Evolutionary conservation across 2,113 vertebrate species (phyloP), one percentile per base, ranked within the genome.

Genomic region (Sminthopsis crassicaudata): DNA sequence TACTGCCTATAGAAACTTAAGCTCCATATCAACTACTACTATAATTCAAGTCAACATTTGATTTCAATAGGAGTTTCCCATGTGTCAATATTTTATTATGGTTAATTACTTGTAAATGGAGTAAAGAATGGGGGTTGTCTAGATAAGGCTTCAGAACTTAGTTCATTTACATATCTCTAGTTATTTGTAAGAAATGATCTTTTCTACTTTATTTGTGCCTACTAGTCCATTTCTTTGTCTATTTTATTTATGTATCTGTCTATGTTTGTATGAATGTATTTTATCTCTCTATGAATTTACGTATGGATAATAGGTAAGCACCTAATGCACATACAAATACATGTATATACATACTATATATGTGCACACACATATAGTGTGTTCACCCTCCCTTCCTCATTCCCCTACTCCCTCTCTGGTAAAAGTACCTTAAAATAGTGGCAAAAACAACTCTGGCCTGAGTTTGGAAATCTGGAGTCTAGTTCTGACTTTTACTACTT

Each of bases 11-110:
- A 42, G 30, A 95, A 96, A 95, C 53, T 95, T 96, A 53, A n/a
- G 11, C 30, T 92, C 46, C 23, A 93, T 92, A 96, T 89, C 42
- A 95, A 97, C 90, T 89, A 92, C 48, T 91, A 91, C 89, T 93
- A 42, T 89, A 91, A 50, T 90, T 27, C 89, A 42, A 93, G 53
- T 96, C 91, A 96, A 94, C 92, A 60, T 96, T 92, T 91, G 89
- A 94, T 96, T 96, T 96, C 94, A 94, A 91, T 23, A 42, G 67
- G 36, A 84, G 16, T n/a, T 84, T 19, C 36, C 36, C 36, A 97
- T 92, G 88, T 96, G 94, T 92, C 93, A 96, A 93, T 97, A 97
- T 96, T 95, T 95, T 97, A 95, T 95, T 95, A 90, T 96, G 94
- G 90, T 96, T 90, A 6, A 90, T 55, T 96, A 90, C 92, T 93